Percentiles rank a stretch among this genome's conserved stretches.
Conservation (phyloP, 2,888 invertebrate species). For the Lysandra coridon region DNA sequence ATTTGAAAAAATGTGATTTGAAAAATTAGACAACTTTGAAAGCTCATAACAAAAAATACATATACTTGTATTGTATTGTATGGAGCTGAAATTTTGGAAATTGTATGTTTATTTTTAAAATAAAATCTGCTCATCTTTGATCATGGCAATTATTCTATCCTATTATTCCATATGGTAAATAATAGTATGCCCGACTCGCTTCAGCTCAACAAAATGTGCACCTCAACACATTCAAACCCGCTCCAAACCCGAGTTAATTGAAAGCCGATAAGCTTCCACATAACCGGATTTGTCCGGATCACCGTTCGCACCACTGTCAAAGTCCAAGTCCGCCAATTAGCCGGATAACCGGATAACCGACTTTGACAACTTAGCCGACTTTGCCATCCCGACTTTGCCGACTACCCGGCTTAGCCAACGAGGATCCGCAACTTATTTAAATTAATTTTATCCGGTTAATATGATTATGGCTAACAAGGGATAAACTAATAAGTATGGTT, state of each 20-base stretch:
- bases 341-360: constrained; percentile 27
- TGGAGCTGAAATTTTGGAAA: no score
- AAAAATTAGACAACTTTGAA: no score
- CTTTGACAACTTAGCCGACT: constrained; percentile 1
- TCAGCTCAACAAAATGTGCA: background rate
- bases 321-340: constrained; percentile 3
- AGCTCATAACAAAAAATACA: no score
- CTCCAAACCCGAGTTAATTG: background rate
- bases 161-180: no score
- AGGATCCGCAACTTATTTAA: background rate
- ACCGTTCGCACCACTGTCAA: constrained; percentile 5
- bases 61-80: no score
- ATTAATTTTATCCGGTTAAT: constrained; percentile 14
- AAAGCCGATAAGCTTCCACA: constrained; percentile 17
- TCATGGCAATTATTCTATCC: no score
- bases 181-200: background rate
- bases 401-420: background rate
- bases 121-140: no score
- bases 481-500: background rate
- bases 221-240: background rate
- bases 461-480: constrained; percentile 20
- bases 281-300: constrained; percentile 17
- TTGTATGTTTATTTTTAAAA: no score
- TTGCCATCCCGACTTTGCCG: constrained; percentile 2
- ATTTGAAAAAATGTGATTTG: no score